Evolutionary conservation across 1,140 invertebrate genomes (phyloP).

Genomic region (Oedothorax gibbosus): DNA sequence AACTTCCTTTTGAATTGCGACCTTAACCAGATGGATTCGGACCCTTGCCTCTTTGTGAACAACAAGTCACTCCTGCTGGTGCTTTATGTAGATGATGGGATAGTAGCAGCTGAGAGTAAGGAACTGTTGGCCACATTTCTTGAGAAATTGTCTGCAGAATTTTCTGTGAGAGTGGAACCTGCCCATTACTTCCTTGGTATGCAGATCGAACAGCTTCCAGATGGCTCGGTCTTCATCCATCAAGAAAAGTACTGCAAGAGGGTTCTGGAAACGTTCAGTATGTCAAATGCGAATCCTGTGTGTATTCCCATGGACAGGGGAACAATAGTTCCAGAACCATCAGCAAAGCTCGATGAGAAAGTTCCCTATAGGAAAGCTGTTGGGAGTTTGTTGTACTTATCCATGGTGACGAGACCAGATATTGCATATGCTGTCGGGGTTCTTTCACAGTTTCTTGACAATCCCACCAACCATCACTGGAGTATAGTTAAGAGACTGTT

Average conservation of each 20-base stretch:
- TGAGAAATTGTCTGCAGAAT: too few species aligned
- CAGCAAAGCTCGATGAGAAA: not conserved
- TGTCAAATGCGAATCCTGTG: conserved; percentile 60
- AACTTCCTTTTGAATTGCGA: too few species aligned
- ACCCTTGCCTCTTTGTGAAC: too few species aligned
- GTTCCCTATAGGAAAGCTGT: conserved; percentile 57
- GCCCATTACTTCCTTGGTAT: conserved; percentile 52
- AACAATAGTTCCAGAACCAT: not conserved
- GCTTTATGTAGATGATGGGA: too few species aligned
- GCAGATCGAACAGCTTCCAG: conserved; percentile 16
- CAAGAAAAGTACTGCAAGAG: conserved; percentile 39
- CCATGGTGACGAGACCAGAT: conserved; percentile 69
- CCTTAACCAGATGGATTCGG: too few species aligned
- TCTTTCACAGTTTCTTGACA: conserved; percentile 11
- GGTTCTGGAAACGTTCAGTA: conserved; percentile 58
- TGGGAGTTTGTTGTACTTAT: conserved; percentile 68
- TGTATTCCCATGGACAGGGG: conserved; percentile 48
- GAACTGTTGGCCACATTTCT: too few species aligned
- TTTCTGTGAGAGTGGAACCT: too few species aligned
- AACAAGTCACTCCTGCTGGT: too few species aligned
- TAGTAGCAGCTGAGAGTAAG: too few species aligned
- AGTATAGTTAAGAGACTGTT: conserved; percentile 68
- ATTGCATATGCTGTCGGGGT: conserved; percentile 68
- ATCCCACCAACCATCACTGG: conserved; percentile 60
- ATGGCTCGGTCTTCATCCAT: conserved; percentile 30